Evolutionary conservation across 1,140 invertebrate genomes (phyloP).

Genomic region (Paralvinella palmiformis): DNA sequence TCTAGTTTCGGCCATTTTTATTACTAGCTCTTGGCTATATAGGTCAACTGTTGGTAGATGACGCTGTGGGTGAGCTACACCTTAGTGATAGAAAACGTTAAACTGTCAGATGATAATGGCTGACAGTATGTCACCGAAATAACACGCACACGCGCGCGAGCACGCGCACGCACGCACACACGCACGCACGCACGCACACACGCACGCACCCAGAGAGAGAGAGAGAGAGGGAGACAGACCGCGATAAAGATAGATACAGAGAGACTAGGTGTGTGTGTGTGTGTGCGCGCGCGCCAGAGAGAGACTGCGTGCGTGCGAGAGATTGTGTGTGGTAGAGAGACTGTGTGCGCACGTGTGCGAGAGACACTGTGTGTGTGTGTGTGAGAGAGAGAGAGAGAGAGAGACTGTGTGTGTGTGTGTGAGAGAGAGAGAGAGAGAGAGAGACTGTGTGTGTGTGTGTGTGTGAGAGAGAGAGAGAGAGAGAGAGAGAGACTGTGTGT

Average conservation of each 20-base stretch:
- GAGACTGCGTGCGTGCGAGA: background rate
- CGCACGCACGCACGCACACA: too few relatives aligned
- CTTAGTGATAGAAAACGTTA: too few relatives aligned
- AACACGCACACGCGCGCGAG: too few relatives aligned
- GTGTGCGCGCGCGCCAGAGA: background rate
- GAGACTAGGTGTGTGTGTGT: background rate
- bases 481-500: background rate
- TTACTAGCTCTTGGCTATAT: too few relatives aligned
- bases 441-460: background rate
- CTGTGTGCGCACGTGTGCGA: conserved; percentile 13
- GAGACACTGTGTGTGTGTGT: background rate
- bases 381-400: background rate
- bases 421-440: background rate
- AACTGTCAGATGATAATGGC: too few relatives aligned
- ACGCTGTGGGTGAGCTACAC: too few relatives aligned
- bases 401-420: background rate
- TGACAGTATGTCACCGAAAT: too few relatives aligned
- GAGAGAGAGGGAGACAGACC: too few relatives aligned
- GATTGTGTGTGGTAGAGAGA: background rate
- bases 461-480: background rate
- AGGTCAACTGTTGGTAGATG: too few relatives aligned
- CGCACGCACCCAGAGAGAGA: too few relatives aligned
- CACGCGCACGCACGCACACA: too few relatives aligned
- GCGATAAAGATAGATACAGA: background rate
- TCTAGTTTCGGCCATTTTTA: too few relatives aligned